Percentiles rank a stretch among this genome's conserved stretches.
Evolutionary conservation across 2,888 invertebrate species (phyloP).

Genomic region (Xanthia icteritia): DNA sequence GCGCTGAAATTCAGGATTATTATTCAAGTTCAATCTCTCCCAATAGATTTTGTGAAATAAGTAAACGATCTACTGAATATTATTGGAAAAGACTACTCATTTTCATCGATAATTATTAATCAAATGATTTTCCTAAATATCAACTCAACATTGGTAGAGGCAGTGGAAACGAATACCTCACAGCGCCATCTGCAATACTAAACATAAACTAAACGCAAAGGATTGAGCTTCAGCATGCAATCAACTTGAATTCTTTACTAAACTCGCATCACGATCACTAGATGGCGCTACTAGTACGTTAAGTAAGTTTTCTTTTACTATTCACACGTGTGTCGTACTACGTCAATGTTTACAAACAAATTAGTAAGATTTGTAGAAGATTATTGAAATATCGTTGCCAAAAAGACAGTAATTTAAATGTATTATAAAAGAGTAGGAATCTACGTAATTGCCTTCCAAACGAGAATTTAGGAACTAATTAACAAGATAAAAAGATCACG

Average conservation of each 20-base stretch:
- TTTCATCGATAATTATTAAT: not conserved
- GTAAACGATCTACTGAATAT: not conserved
- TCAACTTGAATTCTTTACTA: constrained; percentile 18
- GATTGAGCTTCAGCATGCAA: constrained; percentile 2
- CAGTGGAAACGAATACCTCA: not conserved
- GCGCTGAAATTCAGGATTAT: not conserved
- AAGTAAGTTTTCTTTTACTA: constrained; percentile 7
- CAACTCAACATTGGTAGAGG: constrained; percentile 7
- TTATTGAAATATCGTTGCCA: not conserved
- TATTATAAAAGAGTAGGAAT: not conserved
- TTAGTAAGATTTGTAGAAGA: constrained; percentile 33
- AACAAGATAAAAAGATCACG: not conserved
- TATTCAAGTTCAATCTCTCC: not conserved
- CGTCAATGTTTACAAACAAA: constrained; percentile 66
- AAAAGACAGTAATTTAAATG: not conserved
- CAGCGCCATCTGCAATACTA: constrained; percentile 50
- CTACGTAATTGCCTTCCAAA: not conserved
- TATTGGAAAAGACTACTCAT: accelerated
- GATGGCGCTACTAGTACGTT: constrained; percentile 47
- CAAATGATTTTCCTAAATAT: not conserved
- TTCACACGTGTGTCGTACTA: constrained; percentile 49
- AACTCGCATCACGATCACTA: constrained; percentile 18
- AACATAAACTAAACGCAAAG: constrained; percentile 25
- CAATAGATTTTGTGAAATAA: not conserved
- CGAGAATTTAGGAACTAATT: not conserved